Evolutionary conservation across 2,113 vertebrate species (phyloP), one percentile per base, ranked within the genome.

Genomic region (Myotis yumanensis): DNA sequence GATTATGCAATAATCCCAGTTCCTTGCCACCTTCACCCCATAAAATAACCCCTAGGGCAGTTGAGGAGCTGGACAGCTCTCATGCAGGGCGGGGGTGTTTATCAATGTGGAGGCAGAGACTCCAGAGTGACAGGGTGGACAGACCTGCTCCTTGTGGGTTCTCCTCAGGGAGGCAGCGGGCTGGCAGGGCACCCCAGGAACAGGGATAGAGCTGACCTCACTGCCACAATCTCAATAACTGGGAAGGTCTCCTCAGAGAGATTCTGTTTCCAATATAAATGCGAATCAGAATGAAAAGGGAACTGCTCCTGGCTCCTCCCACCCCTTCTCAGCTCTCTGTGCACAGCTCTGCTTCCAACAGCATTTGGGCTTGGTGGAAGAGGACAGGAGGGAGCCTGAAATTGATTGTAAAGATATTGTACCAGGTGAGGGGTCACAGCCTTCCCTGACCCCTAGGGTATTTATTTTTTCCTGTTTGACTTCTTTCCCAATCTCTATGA

Each of bases 251-350:
- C 62, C 76, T 80, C 23, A 52, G 69, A 89, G 51, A 77, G n/a
- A 59, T 88, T 86, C 72, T 28, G 48, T 85, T 84, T 91, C 59
- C 77, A 89, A 88, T 28, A 83, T 51, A 81, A 89, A 93, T 88
- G 46, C 37, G 16, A 91, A 80, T 69, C 62, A 4, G 32, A 79
- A 59, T 25, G 72, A 35, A 62, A 43, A 75, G 4, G 2, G 48
- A 66, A 11, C 30, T 68, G 77, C 15, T 23, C 22, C 52, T 10
- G 73, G 22, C 37, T 77, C 5, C 40, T 88, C 66, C 57, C 0
- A 3, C 43, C 18, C 16, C n/a, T 48, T 68, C 80, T 73, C 17
- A 14, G 51, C 7, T 14, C 68, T 72, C 40, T 18, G 9, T 0
- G 20, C 2, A 30, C 15, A 10, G 57, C 7, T 71, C 32, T 64